Percentiles rank a stretch among this genome's conserved stretches.
Conservation (phyloP, 2,888 invertebrate species). For the Mythimna ferrago region DNA sequence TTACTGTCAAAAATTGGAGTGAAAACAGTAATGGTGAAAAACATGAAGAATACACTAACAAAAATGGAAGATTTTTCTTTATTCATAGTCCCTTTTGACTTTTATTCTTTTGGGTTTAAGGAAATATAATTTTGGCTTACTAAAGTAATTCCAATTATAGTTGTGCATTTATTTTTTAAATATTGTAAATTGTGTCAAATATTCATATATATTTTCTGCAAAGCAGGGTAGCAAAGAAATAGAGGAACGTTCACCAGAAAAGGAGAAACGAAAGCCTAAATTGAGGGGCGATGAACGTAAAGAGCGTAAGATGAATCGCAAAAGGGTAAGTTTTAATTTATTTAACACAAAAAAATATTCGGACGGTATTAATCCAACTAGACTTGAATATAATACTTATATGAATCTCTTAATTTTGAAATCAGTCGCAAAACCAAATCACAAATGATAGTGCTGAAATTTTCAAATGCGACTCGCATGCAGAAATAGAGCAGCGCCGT, state of each 20-base stretch:
- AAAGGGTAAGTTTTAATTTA: slow-evolving; percentile 91
- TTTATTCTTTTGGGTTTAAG: slow-evolving; percentile 42
- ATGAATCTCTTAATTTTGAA: not conserved
- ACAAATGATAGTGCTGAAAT: not conserved
- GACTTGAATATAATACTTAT: not conserved
- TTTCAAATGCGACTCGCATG: not conserved
- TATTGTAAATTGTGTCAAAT: slow-evolving; percentile 7
- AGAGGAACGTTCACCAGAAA: slow-evolving; percentile 91
- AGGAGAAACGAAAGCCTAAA: slow-evolving; percentile 94
- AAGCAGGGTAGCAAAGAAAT: slow-evolving; percentile 91
- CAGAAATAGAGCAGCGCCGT: not conserved
- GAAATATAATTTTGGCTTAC: slow-evolving; percentile 34
- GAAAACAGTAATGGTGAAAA: not conserved
- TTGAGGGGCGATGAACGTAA: slow-evolving; percentile 91
- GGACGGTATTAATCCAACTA: not conserved
- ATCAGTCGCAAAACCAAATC: not conserved
- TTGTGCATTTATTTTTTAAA: slow-evolving; percentile 13
- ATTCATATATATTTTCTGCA: slow-evolving; percentile 76
- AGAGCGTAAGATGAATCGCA: slow-evolving; percentile 95
- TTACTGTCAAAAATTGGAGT: not conserved
- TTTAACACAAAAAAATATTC: not conserved
- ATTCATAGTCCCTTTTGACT: slow-evolving; percentile 81
- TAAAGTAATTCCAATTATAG: slow-evolving; percentile 17
- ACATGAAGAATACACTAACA: not conserved
- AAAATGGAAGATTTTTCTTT: slow-evolving; percentile 63